phyloP scores from a whole-genome alignment of 2,888 invertebrate genomes.

The Drosophila greeni region DNA sequence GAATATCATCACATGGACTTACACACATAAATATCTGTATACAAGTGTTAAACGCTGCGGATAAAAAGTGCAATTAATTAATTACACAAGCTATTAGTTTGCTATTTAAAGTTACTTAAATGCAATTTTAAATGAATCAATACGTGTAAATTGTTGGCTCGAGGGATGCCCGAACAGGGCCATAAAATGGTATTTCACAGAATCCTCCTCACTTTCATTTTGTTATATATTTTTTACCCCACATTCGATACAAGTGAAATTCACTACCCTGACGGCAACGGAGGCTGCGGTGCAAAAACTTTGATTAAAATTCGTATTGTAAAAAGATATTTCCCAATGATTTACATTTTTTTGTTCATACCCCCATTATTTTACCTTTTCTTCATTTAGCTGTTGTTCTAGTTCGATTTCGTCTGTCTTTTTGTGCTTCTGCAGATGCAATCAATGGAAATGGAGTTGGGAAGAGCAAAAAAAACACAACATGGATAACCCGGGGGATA shows the following conservation, averaged over 20 bases:
- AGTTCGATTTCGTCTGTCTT: constrained; percentile 20
- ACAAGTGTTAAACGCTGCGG: constrained; percentile 14
- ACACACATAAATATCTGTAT: constrained; percentile 2
- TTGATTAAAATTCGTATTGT: constrained; percentile 67
- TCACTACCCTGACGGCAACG: background rate
- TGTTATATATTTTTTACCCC: background rate
- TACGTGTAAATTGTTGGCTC: constrained; percentile 20
- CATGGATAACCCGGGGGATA: background rate
- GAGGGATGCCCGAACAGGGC: constrained; percentile 4
- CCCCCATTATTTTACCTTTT: constrained; percentile 4
- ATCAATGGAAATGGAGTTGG: constrained; percentile 42
- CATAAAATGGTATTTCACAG: constrained; percentile 4
- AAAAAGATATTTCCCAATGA: constrained; percentile 60
- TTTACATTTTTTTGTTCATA: constrained; percentile 14
- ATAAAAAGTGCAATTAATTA: constrained; percentile 38
- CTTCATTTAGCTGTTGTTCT: constrained; percentile 23
- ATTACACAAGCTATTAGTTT: constrained; percentile 36
- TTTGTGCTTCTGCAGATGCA: constrained; percentile 49
- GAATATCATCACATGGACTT: too few relatives aligned
- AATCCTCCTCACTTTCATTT: background rate
- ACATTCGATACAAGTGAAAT: constrained; percentile 11
- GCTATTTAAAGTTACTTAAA: constrained; percentile 27
- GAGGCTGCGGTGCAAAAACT: constrained; percentile 47
- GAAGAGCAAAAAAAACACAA: constrained; percentile 9
- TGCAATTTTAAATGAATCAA: constrained; percentile 39